Conservation (phyloP, 2,113 vertebrate species). For the Apteryx owenii region DNA sequence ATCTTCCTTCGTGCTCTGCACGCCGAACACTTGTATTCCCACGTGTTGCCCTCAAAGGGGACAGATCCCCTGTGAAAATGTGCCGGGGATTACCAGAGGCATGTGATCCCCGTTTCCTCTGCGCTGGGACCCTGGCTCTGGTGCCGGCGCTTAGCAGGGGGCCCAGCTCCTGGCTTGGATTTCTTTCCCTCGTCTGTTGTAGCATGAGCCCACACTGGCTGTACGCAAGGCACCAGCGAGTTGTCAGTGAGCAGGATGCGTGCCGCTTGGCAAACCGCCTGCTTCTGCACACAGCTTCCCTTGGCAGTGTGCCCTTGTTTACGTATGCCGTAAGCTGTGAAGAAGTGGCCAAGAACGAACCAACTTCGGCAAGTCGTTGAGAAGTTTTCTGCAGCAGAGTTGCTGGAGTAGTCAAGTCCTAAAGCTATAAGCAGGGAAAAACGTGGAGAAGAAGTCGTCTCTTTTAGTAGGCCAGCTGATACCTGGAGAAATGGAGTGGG, state of each 20-base stretch:
- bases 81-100: neutral
- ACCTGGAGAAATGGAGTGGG: fast-evolving
- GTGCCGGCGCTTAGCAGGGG: neutral
- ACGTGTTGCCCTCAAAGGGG: neutral
- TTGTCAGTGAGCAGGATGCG: neutral
- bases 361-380: neutral
- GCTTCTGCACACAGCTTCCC: neutral
- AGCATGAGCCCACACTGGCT: neutral
- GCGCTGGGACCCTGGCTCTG: neutral
- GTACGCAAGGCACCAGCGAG: neutral
- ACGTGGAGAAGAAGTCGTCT: fast-evolving
- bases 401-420: neutral
- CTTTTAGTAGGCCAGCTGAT: neutral
- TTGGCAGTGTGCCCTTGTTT: neutral
- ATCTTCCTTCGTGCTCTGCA: neutral
- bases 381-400: fast-evolving
- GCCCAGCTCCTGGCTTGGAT: neutral
- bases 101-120: neutral
- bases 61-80: neutral
- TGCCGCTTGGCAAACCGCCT: neutral
- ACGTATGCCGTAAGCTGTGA: neutral
- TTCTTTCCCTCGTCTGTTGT: neutral
- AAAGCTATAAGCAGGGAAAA: neutral
- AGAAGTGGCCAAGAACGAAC: neutral
- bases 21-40: neutral